These are phyloP conservation scores for Drosophila melanosoma DNA, from an alignment of 2,888 invertebrate species.

Conservation along the genomic window DNA sequence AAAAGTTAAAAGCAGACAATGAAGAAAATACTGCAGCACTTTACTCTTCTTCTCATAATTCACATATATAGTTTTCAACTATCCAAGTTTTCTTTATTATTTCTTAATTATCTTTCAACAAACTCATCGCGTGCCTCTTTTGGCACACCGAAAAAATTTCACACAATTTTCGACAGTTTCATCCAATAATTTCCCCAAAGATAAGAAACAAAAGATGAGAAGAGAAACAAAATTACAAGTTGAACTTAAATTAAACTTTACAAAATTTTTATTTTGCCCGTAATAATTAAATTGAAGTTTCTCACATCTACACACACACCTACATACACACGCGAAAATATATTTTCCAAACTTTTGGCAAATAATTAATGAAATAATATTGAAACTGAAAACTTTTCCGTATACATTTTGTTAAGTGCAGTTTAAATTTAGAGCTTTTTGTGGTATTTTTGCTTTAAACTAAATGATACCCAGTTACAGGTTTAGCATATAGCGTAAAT, in stretches of 20 bases:
- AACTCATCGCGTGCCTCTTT: constrained; percentile 32
- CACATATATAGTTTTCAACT: constrained; percentile 60
- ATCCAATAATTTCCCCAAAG: constrained; percentile 36
- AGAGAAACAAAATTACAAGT: constrained; percentile 21
- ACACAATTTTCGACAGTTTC: constrained; percentile 44
- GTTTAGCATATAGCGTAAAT: constrained; percentile 60
- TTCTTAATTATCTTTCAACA: constrained; percentile 60
- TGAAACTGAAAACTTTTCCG: constrained; percentile 60
- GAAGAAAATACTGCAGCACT: constrained; percentile 39
- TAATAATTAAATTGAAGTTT: constrained; percentile 22
- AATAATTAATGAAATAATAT: constrained; percentile 68
- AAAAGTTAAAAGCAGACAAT: constrained; percentile 34
- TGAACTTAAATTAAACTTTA: constrained; percentile 29
- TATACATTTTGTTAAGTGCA: constrained; percentile 44
- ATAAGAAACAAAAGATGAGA: constrained; percentile 25
- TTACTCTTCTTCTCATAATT: constrained; percentile 40
- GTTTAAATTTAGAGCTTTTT: constrained; percentile 43
- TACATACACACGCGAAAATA: constrained; percentile 5
- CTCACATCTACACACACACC: constrained; percentile 11
- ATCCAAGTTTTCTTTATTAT: constrained; percentile 68
- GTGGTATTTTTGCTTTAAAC: constrained; percentile 44
- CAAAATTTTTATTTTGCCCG: constrained; percentile 21
- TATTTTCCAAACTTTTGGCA: constrained; percentile 42
- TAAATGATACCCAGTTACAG: constrained; percentile 52
- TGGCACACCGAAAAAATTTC: constrained; percentile 24